Base-by-base conservation (phyloP, 2,888 invertebrate genomes). In the Xestia c-nigrum region DNA sequence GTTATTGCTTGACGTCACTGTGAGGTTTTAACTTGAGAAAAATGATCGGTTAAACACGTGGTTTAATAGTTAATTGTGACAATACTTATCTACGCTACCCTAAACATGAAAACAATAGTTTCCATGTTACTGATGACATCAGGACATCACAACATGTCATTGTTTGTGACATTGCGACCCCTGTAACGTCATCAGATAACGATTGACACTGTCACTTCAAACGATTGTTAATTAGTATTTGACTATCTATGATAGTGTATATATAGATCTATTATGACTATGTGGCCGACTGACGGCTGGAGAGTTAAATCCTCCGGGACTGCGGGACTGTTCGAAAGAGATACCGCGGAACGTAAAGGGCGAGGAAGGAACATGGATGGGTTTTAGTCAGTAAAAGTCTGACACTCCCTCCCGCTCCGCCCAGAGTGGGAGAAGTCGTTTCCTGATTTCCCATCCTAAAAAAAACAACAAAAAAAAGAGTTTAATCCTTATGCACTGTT, bases 141-240 rank as follows among this genome's bases (percentile, higher is more conserved):
- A 59, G 10, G 21, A 43, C 19, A 55, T 64, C 67, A 52, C 12
- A 24, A 43, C 31, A 21, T 19, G 65, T 57, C 66, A 79, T 72
- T 78, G 78, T 80, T 47, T 38, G n/a, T 43, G 43, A 43, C 76
- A 69, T 47, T 38, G 14, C 64, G 43, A 43, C 76, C 72, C 84
- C 69, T 40, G 77, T 6, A 3, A 57, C 52, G 57, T 55, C 72
- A 81, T 81, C 85, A n/a, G 83, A 84, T 81, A 70, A 31, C 65
- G 57, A 64, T 72, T 72, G 81, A 57, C 69, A 83, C 81, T 74
- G 81, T 81, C 83, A 84, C 85, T 83, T 83, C 85, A 83, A 83
- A 83, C 83, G 83, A 63, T 81, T 66, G 69, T 66, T 83, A 84
- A 83, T 81, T 84, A 74, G 59, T 68, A 64, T 65, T 55, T 46